Base-by-base conservation (phyloP, 92 coral and sea anemone species). In the Nematostella vectensis region DNA sequence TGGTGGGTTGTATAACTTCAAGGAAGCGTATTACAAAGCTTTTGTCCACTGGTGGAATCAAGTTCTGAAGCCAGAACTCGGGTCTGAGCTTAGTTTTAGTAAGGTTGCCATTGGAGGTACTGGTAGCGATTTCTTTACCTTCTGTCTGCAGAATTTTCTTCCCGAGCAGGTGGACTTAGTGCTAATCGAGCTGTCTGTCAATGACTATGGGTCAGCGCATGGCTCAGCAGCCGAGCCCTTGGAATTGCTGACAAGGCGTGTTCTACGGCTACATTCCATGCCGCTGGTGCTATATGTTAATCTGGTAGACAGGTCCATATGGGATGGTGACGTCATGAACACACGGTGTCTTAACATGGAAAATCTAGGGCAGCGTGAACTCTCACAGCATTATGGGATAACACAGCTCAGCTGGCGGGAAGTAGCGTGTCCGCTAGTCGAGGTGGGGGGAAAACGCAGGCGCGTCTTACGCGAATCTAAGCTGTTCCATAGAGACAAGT, bases 401-500 rank as follows among this genome's bases (percentile, higher is more conserved):
- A 73, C 87, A 0, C 57, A 71, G 31, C 43, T 84, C 50, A 79
- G 83, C 50, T 74, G 71, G 83, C 94, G 94, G 3, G 94, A 84
- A 11, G 58, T 61, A 44, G 65, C 77, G 1, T 84, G 94, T 40
- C 94, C 94, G 59, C 61, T 48, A 53, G 29, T 30, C 36, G 50
- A 40, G 4, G 49, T 40, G 21, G 47, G 61, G 25, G 44, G 54
- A 17, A 33, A 37, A 15, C 56, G 62, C 15, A 29, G 55, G 12
- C 54, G 66, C 30, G 71, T 51, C 63, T 40, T 21, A 3, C 4
- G 43, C 4, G 47, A 27, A 2, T 3, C 33, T 0, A 21, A 11
- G 11, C 29, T 54, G 72, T 55, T 71, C 19, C 70, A 65, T 43
- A 28, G 33, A 13, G 85, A 78, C 31, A 59, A 63, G 20, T 54